A percentile compares a stretch with the other conserved stretches of the same genome.
Conservation (phyloP, 2,888 invertebrate species). For the Exephanes ischioxanthus region DNA sequence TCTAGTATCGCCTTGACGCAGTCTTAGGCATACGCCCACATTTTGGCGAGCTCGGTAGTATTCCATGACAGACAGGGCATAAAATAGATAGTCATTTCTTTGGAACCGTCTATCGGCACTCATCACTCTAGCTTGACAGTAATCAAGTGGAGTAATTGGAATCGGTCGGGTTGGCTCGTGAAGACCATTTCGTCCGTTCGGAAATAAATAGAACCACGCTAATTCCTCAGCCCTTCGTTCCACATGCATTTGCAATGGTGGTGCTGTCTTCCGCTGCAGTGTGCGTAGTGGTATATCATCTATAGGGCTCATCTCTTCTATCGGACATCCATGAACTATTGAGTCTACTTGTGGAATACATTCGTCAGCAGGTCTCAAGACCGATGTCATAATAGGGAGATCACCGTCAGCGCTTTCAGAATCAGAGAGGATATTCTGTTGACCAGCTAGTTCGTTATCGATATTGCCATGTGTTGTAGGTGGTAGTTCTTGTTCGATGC, state of each 20-base stretch:
- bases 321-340: slow-evolving; percentile 64
- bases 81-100: slow-evolving; percentile 75
- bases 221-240: slow-evolving; percentile 66
- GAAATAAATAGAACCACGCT: slow-evolving; percentile 74
- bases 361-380: slow-evolving; percentile 68
- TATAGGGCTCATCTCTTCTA: not conserved
- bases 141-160: slow-evolving; percentile 74
- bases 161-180: slow-evolving; percentile 66
- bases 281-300: slow-evolving; percentile 4
- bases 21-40: slow-evolving; percentile 62
- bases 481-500: not conserved
- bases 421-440: slow-evolving; percentile 5
- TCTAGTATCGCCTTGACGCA: slow-evolving; percentile 69
- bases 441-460: not conserved
- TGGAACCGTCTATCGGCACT: slow-evolving; percentile 71
- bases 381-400: slow-evolving; percentile 61
- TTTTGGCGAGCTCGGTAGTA: slow-evolving; percentile 65
- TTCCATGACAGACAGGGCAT: slow-evolving; percentile 74
- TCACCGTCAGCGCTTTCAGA: not conserved
- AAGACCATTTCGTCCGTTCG: slow-evolving; percentile 72
- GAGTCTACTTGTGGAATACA: slow-evolving; percentile 67
- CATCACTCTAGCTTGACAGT: slow-evolving; percentile 70
- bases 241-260: slow-evolving; percentile 28
- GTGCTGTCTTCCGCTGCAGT: slow-evolving; percentile 21
- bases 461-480: not conserved